phyloP scores from a whole-genome alignment of 2,888 invertebrate species.

The Myathropa florea region DNA sequence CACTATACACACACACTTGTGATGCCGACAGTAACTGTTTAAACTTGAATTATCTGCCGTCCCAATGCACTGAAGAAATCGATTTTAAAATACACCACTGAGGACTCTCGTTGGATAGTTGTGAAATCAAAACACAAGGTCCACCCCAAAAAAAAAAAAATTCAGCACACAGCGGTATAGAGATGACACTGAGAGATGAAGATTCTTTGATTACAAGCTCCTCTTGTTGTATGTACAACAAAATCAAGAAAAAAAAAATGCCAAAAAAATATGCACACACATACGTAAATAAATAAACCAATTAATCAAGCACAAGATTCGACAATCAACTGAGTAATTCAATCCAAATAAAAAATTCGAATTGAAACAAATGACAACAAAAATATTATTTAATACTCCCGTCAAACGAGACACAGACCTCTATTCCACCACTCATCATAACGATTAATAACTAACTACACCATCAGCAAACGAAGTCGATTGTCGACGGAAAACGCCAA shows the following conservation, averaged over 20 bases:
- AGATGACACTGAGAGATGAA: not conserved
- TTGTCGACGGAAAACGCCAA: not conserved
- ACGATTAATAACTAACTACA: not conserved
- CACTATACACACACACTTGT: not conserved
- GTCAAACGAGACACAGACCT: not conserved
- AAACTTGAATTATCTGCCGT: not conserved
- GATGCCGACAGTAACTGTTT: not conserved
- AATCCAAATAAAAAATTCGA: not conserved
- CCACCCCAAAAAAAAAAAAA: not conserved
- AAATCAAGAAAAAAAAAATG: not conserved
- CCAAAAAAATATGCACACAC: not conserved
- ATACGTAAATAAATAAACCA: not conserved
- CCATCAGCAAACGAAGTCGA: not conserved
- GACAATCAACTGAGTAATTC: not conserved
- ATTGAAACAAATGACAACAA: not conserved
- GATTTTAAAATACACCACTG: not conserved
- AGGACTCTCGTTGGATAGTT: not conserved
- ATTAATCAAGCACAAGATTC: not conserved
- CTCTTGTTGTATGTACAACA: not conserved
- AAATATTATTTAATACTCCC: not conserved
- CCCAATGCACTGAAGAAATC: not conserved
- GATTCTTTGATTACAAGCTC: not conserved
- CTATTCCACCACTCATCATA: not conserved
- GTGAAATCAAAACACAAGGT: not conserved
- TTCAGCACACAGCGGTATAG: not conserved